Evolutionary conservation across 2,797 vertebrate species (phyloP), one percentile per base, ranked within the genome.

Genomic region (Acomys russatus): DNA sequence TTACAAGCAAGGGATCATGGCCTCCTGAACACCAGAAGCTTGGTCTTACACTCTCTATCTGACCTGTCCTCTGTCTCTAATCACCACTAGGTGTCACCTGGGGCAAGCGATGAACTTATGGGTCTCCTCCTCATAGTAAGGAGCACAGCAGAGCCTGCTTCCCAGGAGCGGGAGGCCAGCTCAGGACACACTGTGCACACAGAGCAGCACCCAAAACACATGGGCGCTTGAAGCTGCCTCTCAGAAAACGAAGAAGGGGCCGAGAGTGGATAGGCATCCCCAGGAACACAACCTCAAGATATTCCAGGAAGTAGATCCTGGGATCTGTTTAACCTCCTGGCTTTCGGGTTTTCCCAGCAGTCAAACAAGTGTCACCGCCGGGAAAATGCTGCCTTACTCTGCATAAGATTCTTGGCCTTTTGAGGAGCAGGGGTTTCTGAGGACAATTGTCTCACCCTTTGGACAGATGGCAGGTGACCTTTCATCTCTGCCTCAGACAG

Each of bases 381-480:
- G 23, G 88, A 54, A 64, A 89, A 93, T 0, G 10, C 23, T n/a
- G 49, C 61, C 82, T 56, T 49, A 22, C 18, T 59, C 92, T 74
- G 30, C 9, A 8, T 23, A n/a, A 61, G 1, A 49, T 14, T 51
- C 84, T 94, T 68, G 10, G 18, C 33, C 82, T 28, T 15, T 54
- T 5, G 30, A 64, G 70, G 12, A 90, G 23, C 63, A 63, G n/a
- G 54, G n/a, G 5, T 14, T 12, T 44, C 78, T 15, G 5, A 84
- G 11, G 35, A n/a, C 49, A 8, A 0, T 68, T 6, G n/a, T 33
- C 54, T 54, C 85, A 25, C 38, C 18, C 3, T 49, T 9, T 28
- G 11, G 9, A 1, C 8, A 64, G 7, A 18, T 20, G 1, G 6
- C 0, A 0, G 64, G 79, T 0, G 15, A 49, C 35, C n/a, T 59